Percentiles rank a stretch among this genome's conserved stretches.
Conservation (phyloP, 2,888 invertebrate species). For the Apamea crenata region DNA sequence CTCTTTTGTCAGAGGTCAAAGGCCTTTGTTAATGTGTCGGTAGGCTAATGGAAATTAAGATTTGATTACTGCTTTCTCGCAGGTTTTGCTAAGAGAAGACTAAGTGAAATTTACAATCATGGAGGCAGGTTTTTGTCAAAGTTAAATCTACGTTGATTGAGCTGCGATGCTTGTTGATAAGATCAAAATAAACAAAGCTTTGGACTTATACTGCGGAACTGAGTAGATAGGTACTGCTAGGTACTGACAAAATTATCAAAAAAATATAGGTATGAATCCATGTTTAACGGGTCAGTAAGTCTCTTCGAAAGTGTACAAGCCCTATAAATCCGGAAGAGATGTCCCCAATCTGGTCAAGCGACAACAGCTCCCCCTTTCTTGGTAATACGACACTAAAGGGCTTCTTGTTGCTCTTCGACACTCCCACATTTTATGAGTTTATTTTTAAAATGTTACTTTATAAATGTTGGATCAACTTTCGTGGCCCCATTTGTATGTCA, state of each 20-base stretch:
- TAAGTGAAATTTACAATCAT: constrained; percentile 23
- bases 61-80: constrained; percentile 51
- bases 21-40: constrained; percentile 38
- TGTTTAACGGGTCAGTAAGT: background rate
- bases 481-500: background rate
- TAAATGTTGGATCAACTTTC: constrained; percentile 28
- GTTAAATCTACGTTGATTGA: background rate
- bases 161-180: background rate
- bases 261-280: background rate
- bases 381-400: constrained; percentile 53
- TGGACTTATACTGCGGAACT: background rate
- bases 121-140: constrained; percentile 1
- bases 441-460: constrained; percentile 30
- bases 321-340: constrained; percentile 69
- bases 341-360: constrained; percentile 64
- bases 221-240: too few species aligned
- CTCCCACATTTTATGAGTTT: constrained; percentile 1
- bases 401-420: constrained; percentile 48
- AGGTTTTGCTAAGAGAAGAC: constrained; percentile 10
- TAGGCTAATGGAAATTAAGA: constrained; percentile 58
- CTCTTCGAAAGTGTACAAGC: constrained; percentile 36
- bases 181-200: background rate
- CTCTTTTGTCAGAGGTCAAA: constrained; percentile 52
- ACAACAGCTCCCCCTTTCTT: constrained; percentile 46
- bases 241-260: too few species aligned